Conservation (phyloP, 2,797 vertebrate species). For the Cirrhinus molitorella region DNA sequence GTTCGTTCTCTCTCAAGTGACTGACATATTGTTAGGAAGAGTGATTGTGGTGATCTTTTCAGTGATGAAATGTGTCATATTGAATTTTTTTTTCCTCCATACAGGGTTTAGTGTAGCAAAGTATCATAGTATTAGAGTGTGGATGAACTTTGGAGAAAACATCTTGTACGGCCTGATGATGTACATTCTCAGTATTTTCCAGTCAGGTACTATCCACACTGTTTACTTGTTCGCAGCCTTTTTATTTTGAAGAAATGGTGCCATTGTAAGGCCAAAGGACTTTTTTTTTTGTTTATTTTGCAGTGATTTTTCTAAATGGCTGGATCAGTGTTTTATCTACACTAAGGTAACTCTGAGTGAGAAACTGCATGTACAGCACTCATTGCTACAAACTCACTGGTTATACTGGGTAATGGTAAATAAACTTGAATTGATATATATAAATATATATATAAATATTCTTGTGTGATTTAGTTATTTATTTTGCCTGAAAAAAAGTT, state of each 20-base stretch:
- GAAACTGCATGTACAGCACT: slow-evolving; percentile 50
- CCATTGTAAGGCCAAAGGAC: slow-evolving; percentile 50
- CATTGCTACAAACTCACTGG: slow-evolving; percentile 41
- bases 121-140: slow-evolving; percentile 19
- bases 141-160: slow-evolving; percentile 32
- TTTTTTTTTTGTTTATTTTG: slow-evolving; percentile 35
- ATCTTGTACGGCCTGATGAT: slow-evolving; percentile 23
- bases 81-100: slow-evolving; percentile 23
- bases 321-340: slow-evolving; percentile 25
- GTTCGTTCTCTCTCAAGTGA: slow-evolving; percentile 22
- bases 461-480: background rate
- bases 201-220: slow-evolving; percentile 48
- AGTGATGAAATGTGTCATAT: slow-evolving; percentile 37
- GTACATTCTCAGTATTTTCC: slow-evolving; percentile 39
- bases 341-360: slow-evolving; percentile 10
- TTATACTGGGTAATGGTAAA: slow-evolving; percentile 47
- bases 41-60: slow-evolving; percentile 23
- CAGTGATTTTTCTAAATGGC: slow-evolving; percentile 25
- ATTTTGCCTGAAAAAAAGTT: too few relatives aligned
- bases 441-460: background rate
- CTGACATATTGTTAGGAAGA: slow-evolving; percentile 13
- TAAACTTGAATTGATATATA: slow-evolving; percentile 47
- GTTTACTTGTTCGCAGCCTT: slow-evolving; percentile 27
- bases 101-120: slow-evolving; percentile 30
- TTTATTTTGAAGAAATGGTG: slow-evolving; percentile 24